phyloP scores from a whole-genome alignment of 2,113 vertebrate genomes.

The Poeciliopsis occidentalis region DNA sequence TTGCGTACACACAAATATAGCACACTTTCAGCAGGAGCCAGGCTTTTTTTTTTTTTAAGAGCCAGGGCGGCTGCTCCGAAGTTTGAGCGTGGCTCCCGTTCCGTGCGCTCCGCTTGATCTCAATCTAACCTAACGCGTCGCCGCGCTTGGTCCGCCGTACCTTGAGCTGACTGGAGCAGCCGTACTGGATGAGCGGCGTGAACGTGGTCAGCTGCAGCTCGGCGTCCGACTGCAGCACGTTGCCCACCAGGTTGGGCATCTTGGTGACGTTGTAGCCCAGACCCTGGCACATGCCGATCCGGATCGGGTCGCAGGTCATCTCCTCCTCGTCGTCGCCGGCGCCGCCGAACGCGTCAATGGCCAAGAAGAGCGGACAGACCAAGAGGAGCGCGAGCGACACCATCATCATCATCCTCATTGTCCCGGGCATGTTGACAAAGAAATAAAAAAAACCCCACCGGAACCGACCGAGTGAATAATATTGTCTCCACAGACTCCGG shows the following conservation, averaged over 20 bases:
- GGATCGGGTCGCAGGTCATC: constrained; percentile 94
- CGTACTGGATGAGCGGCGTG: constrained; percentile 97
- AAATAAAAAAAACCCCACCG: too few relatives aligned
- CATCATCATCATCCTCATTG: constrained; percentile 11
- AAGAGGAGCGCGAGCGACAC: constrained; percentile 27
- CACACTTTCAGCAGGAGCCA: constrained; percentile 12
- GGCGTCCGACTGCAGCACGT: constrained; percentile 95
- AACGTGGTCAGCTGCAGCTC: constrained; percentile 97
- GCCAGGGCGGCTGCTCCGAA: constrained; percentile 37
- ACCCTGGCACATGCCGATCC: constrained; percentile 98
- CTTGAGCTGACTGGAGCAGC: constrained; percentile 97
- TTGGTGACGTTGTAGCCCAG: constrained; percentile 98
- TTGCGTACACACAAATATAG: constrained; percentile 39
- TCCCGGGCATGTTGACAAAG: constrained; percentile 45
- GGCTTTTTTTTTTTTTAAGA: constrained; percentile 33
- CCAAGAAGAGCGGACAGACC: constrained; percentile 49
- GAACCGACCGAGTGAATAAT: constrained; percentile 4
- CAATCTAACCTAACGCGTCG: neutral
- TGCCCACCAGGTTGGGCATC: constrained; percentile 97
- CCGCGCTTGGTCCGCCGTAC: constrained; percentile 63
- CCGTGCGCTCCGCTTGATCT: too few relatives aligned
- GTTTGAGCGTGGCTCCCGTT: neutral
- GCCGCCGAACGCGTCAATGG: constrained; percentile 79
- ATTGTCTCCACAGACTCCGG: neutral
- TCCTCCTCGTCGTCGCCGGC: constrained; percentile 86